Evolutionary conservation across 2,113 vertebrate species (phyloP), one percentile per base, ranked within the genome.

Genomic region (Aptenodytes patagonicus): DNA sequence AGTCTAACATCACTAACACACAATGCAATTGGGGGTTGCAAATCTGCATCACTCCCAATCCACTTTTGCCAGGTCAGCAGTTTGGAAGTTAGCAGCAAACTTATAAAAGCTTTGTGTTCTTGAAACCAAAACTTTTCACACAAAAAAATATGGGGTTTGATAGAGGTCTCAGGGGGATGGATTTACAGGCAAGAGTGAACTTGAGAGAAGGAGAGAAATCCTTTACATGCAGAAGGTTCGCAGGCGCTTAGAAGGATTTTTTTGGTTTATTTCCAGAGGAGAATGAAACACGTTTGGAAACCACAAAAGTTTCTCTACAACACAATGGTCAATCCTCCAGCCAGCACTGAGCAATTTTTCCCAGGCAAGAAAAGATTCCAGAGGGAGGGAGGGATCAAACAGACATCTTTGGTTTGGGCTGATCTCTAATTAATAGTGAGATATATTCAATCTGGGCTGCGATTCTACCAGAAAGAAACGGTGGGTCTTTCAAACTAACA

Each of bases 361-460:
- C 87, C 57, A 55, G 57, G 78, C 82, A 95, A 95, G 70, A 96
- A 97, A 88, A 91, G 71, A 96, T 93, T 97, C 92, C 76, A 78
- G 82, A 88, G 87, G 81, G 91, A 95, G 52, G 62, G 55, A 95
- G 28, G 55, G 83, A 90, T 96, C 94, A 93, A 96, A 85, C 10
- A 71, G 68, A 90, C 6, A 2, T 36, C 90, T 83, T 83, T 87
- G 58, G 26, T 85, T 87, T 51, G 58, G 71, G 73, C 81, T 8
- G 11, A 60, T 73, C 82, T 87, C 89, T 88, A 95, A 95, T 95
- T 96, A 96, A 93, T 12, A 91, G 70, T 36, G 75, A 88, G 84
- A 91, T 66, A 55, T 15, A 83, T 87, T 90, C 91, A 91, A 21
- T 36, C 18, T 26, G 49, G 40, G 64, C 91, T 90, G 71, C 1